These are phyloP conservation scores for Drosophila virilis DNA, from an alignment of 1,140 invertebrate species.

Conservation along the genomic window DNA sequence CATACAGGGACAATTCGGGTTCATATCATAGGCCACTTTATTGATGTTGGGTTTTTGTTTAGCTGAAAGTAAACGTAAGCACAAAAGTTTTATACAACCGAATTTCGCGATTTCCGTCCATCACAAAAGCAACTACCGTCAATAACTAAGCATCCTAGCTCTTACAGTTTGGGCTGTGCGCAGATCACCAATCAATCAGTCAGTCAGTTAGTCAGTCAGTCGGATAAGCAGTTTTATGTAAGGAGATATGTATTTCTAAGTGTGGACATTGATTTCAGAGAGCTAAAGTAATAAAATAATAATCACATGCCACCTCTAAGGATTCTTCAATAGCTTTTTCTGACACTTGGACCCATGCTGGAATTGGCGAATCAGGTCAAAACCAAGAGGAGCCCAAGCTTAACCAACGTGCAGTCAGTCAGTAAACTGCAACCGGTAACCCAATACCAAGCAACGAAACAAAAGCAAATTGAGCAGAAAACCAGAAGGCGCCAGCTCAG, in stretches of 20 bases:
- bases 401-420: constrained; percentile 62
- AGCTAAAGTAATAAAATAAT: constrained; percentile 22
- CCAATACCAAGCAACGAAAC: constrained; percentile 55
- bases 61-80: too few relatives aligned
- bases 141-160: too few relatives aligned
- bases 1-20: too few relatives aligned
- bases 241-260: background rate
- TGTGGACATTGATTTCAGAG: constrained; percentile 52
- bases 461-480: constrained; percentile 82
- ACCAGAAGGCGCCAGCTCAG: constrained; percentile 78
- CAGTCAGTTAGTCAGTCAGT: too few relatives aligned
- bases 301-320: constrained; percentile 51
- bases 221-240: too few relatives aligned
- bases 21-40: too few relatives aligned
- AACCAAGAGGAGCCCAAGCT: constrained; percentile 32
- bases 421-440: constrained; percentile 73
- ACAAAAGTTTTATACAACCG: too few relatives aligned
- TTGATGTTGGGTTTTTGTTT: too few relatives aligned
- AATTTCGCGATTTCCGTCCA: too few relatives aligned
- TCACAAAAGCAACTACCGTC: too few relatives aligned
- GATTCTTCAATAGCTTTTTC: constrained; percentile 41
- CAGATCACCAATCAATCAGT: too few relatives aligned
- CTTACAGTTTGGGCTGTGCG: too few relatives aligned
- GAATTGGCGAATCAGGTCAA: constrained; percentile 27
- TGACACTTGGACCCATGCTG: constrained; percentile 63